Base-by-base conservation (phyloP, 1,140 invertebrate species). In the Leptopilina boulardi region DNA sequence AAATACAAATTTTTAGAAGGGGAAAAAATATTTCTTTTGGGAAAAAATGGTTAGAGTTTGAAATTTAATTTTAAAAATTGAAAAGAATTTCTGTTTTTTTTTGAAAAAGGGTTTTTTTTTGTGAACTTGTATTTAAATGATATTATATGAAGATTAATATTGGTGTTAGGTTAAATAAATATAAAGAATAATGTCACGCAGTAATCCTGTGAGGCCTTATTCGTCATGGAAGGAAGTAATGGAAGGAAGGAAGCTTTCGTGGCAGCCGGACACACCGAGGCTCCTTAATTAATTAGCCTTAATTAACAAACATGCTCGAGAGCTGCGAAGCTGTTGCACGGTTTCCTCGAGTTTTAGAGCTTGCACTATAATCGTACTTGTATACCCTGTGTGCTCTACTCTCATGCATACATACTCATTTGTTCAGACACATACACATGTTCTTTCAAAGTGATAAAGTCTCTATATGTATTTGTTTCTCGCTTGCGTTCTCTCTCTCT, bases 231-330 rank as follows among this genome's bases (percentile, higher is more conserved):
- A 82, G 81, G 74, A 77, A 82, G 73, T 38, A 9, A 8, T 8
- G 34, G 78, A 82, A 73, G 74, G 26, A 26, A 21, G 76, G 71
- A 70, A 75, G 76, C 76, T 72, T 51, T 78, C 73, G 74, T 73
- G 26, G 71, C 71, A 82, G 83, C 83, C 78, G 82, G 84, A 82
- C 82, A 82, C 75, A 81, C 79, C 79, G 78, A 83, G 82, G 75
- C 84, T 86, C 84, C 84, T 89, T 89, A 89, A 89, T 90, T 90
- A 90, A 89, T 89, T 89, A 89, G 86, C 83, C 80, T 85, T 89
- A 88, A 89, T 89, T 89, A 89, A 88, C 86, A 87, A 87, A 88
- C 87, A 85, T 87, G 87, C 83, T 80, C 77, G 75, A 86, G 85
- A 83, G 82, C 81, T 82, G 79, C 81, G 80, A 86, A 82, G 77